Percentiles rank a stretch among this genome's conserved stretches.
phyloP scores from a whole-genome alignment of 2,797 vertebrate genomes.

The Lycodopsis pacificus region DNA sequence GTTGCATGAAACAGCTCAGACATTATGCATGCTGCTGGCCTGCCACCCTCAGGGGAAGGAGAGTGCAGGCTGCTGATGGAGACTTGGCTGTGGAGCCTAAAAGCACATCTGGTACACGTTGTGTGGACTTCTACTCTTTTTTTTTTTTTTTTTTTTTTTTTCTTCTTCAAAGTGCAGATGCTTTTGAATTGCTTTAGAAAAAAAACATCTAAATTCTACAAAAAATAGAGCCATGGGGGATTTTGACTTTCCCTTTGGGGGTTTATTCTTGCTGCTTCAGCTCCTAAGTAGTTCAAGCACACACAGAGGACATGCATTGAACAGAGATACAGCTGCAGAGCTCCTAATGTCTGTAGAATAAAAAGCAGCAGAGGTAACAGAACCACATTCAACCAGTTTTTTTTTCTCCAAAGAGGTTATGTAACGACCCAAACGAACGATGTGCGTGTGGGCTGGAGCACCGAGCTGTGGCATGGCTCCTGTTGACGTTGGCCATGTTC shows the following conservation, averaged over 20 bases:
- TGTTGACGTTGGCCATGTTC: slow-evolving; percentile 74
- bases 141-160: slow-evolving; percentile 39
- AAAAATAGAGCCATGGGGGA: slow-evolving; percentile 54
- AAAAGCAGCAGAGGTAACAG: slow-evolving; percentile 48
- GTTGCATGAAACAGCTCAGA: slow-evolving; percentile 82
- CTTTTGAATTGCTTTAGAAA: slow-evolving; percentile 66
- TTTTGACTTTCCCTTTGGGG: slow-evolving; percentile 45
- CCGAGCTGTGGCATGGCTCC: slow-evolving; percentile 54
- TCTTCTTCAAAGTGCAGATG: slow-evolving; percentile 72
- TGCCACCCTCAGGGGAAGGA: slow-evolving; percentile 73
- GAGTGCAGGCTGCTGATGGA: slow-evolving; percentile 73
- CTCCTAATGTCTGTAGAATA: slow-evolving; percentile 20
- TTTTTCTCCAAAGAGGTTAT: slow-evolving; percentile 60
- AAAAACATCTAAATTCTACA: slow-evolving; percentile 55
- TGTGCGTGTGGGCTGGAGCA: slow-evolving; percentile 60
- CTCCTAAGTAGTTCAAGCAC: slow-evolving; percentile 43
- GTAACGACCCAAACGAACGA: slow-evolving; percentile 67
- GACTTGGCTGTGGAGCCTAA: slow-evolving; percentile 76
- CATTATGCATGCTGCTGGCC: slow-evolving; percentile 79
- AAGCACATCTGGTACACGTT: slow-evolving; percentile 84
- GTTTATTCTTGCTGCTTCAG: slow-evolving; percentile 52
- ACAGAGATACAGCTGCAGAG: slow-evolving; percentile 41
- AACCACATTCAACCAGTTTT: slow-evolving; percentile 50
- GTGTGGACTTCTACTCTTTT: slow-evolving; percentile 59
- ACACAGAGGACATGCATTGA: slow-evolving; percentile 39